Conservation (phyloP, 1,140 invertebrate species). For the Sesamia nonagrioides region DNA sequence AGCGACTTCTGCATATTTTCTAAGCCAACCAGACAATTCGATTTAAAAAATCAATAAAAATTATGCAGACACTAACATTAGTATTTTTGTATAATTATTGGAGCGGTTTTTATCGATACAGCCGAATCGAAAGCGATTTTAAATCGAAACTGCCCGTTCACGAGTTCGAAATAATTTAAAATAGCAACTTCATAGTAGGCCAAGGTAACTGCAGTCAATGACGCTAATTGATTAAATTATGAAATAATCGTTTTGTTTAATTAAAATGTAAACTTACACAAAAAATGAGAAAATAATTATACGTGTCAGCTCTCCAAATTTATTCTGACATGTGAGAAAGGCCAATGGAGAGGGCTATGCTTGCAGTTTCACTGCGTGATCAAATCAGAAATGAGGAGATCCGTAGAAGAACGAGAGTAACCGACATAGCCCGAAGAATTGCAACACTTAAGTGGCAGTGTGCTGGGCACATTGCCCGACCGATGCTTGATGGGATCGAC, state of each 20-base stretch:
- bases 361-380: too few species aligned
- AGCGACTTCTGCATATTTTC: too few species aligned
- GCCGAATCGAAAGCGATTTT: neutral
- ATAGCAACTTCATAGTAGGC: slow-evolving; percentile 8
- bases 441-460: too few species aligned
- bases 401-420: too few species aligned
- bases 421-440: too few species aligned
- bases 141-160: neutral
- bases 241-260: slow-evolving; percentile 28
- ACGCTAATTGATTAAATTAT: slow-evolving; percentile 32
- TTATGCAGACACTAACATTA: neutral
- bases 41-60: neutral
- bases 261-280: slow-evolving; percentile 21
- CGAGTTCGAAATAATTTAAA: neutral
- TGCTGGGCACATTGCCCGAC: too few species aligned
- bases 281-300: slow-evolving; percentile 2
- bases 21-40: too few species aligned
- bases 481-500: too few species aligned
- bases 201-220: slow-evolving; percentile 10
- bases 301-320: slow-evolving; percentile 9
- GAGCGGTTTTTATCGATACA: neutral
- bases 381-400: too few species aligned
- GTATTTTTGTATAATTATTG: neutral
- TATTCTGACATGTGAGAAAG: neutral
- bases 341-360: too few species aligned